Evolutionary conservation across 53 echinoderm and acorn worm genomes (phyloP).

Genomic region (Arbacia lixula): DNA sequence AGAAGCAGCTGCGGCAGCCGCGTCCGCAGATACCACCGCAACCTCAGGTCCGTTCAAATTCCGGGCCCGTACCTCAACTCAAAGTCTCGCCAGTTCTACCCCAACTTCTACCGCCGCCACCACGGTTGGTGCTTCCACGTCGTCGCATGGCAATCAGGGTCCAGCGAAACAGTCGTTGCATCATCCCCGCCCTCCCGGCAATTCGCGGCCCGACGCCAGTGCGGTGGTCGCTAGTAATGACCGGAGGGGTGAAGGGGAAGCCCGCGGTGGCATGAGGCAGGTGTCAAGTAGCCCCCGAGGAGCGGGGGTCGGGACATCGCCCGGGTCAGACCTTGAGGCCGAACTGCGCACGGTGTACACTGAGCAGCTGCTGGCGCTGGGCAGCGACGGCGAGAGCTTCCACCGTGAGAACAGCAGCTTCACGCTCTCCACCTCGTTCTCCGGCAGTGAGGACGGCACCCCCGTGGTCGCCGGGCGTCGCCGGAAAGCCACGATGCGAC

Average conservation of each 20-base stretch:
- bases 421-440: constrained; percentile 51
- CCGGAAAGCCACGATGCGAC: constrained; percentile 24
- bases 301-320: neutral
- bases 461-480: neutral
- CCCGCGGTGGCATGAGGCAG: neutral
- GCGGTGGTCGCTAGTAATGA: neutral
- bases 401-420: constrained; percentile 55
- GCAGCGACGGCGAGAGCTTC: constrained; percentile 52
- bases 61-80: constrained; percentile 22
- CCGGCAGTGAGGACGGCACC: constrained; percentile 46
- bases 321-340: constrained; percentile 3
- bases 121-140: no score
- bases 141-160: constrained; percentile 52
- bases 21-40: neutral
- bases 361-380: constrained; percentile 40
- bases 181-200: neutral
- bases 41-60: constrained; percentile 9
- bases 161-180: constrained; percentile 17
- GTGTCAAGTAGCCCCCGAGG: neutral
- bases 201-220: neutral
- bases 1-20: neutral
- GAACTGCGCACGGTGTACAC: constrained; percentile 49
- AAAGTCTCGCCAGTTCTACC: constrained; percentile 30
- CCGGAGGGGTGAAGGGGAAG: neutral
- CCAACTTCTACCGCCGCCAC: constrained; percentile 9